Evolutionary conservation across 2,113 vertebrate species (phyloP).

Genomic region (Toxostoma redivivum): DNA sequence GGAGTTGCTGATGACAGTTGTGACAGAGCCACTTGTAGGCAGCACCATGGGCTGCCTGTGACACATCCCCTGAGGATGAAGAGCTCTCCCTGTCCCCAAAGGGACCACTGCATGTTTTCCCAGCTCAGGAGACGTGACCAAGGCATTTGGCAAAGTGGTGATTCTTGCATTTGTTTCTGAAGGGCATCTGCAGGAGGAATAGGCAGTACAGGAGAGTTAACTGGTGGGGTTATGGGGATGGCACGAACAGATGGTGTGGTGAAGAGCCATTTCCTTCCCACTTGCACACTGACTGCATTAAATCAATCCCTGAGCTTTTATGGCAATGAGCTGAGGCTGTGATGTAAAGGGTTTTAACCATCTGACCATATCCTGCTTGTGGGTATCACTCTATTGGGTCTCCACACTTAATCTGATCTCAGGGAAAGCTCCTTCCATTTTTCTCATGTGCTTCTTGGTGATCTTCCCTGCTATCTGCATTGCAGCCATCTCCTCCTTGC

Average conservation of each 20-base stretch:
- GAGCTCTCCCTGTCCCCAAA: background rate
- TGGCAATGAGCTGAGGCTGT: background rate
- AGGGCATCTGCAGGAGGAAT: background rate
- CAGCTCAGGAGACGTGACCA: background rate
- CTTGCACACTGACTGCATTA: background rate
- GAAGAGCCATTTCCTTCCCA: constrained; percentile 31
- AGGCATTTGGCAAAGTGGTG: background rate
- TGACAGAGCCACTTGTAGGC: background rate
- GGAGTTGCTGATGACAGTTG: background rate
- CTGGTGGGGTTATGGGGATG: background rate
- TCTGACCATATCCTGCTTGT: background rate
- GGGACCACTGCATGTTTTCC: background rate
- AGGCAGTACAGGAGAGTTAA: background rate
- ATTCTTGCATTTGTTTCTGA: background rate
- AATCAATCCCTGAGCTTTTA: constrained; percentile 20
- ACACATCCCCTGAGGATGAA: background rate
- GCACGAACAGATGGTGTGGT: constrained; percentile 19
- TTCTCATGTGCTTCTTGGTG: background rate
- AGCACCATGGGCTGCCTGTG: background rate
- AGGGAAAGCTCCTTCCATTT: background rate
- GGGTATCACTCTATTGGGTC: background rate
- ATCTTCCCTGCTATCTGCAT: background rate
- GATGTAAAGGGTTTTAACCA: background rate
- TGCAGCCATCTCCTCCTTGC: background rate
- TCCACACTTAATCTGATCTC: background rate